Percentiles rank a stretch among this genome's conserved stretches.
These are phyloP conservation scores for Meloidogyne hapla DNA, from an alignment of 1,140 invertebrate genomes.

Conservation along the genomic window DNA sequence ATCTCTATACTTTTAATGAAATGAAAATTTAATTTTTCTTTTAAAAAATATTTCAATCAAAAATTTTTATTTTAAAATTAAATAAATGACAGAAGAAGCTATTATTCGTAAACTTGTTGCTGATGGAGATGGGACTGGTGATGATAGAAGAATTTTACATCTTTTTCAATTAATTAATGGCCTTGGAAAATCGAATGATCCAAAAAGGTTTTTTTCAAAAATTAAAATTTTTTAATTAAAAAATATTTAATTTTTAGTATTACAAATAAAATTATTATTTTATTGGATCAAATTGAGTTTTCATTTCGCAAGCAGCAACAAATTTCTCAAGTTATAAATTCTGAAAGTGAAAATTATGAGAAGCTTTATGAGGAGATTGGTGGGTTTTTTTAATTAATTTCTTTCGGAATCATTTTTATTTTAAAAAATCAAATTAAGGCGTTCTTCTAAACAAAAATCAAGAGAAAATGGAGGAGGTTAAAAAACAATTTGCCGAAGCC, in stretches of 20 bases:
- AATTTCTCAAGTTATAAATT: conserved; percentile 20
- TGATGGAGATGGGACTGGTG: conserved; percentile 50
- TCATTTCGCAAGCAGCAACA: conserved; percentile 32
- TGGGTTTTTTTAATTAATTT: too few relatives aligned
- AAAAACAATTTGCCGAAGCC: conserved; percentile 43
- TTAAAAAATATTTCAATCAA: too few relatives aligned
- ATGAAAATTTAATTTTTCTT: neutral
- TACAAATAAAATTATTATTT: conserved; percentile 27
- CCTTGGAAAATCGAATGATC: conserved; percentile 33
- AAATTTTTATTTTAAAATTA: neutral
- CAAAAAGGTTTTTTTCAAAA: conserved; percentile 30
- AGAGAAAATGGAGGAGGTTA: conserved; percentile 44
- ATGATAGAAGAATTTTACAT: conserved; percentile 43
- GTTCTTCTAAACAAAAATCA: conserved; percentile 20
- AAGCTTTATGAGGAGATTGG: conserved; percentile 42
- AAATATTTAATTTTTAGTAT: conserved; percentile 24
- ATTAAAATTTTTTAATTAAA: neutral
- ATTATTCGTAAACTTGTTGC: conserved; percentile 46
- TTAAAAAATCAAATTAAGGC: conserved; percentile 11
- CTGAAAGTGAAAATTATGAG: conserved; percentile 34
- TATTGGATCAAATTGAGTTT: conserved; percentile 43
- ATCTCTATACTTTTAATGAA: too few relatives aligned
- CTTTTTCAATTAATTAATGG: conserved; percentile 30
- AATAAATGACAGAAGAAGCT: conserved; percentile 40
- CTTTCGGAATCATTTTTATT: too few relatives aligned